These are phyloP conservation scores for Drosophila sulfurigaster DNA, from an alignment of 1,140 invertebrate species.

Conservation along the genomic window DNA sequence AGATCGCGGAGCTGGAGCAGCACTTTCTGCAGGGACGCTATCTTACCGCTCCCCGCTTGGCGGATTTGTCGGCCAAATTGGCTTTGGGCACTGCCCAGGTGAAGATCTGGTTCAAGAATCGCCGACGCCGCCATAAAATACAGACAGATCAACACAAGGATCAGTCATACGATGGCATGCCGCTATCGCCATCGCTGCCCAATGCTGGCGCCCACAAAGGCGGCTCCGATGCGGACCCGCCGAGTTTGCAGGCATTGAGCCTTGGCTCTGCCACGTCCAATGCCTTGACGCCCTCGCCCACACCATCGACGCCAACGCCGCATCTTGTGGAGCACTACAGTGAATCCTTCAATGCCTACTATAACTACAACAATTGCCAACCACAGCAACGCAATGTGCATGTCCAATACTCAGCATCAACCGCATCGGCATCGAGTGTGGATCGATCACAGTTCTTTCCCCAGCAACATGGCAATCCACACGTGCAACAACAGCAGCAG, in stretches of 20 bases:
- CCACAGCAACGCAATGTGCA: conserved; percentile 49
- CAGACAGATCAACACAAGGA: conserved; percentile 77
- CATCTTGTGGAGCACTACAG: conserved; percentile 69
- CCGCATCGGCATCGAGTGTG: conserved; percentile 28
- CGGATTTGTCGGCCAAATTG: conserved; percentile 91
- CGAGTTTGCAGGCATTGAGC: conserved; percentile 66
- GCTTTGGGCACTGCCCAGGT: conserved; percentile 93
- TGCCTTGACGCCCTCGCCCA: conserved; percentile 71
- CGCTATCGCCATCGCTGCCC: conserved; percentile 59
- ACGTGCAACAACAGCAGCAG: conserved; percentile 45
- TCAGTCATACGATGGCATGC: conserved; percentile 74
- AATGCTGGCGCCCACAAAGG: conserved; percentile 34
- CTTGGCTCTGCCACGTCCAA: conserved; percentile 58
- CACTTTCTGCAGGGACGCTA: conserved; percentile 89
- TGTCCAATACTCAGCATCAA: conserved; percentile 43
- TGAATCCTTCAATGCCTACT: conserved; percentile 66
- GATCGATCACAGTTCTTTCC: conserved; percentile 58
- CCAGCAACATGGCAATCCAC: conserved; percentile 29
- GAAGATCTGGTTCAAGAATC: conserved; percentile 92
- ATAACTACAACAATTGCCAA: conserved; percentile 67
- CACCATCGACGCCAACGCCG: conserved; percentile 64
- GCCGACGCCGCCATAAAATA: conserved; percentile 76
- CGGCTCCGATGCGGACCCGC: conserved; percentile 57
- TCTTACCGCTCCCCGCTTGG: conserved; percentile 91
- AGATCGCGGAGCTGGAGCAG: conserved; percentile 89